Conservation (phyloP, 2,797 vertebrate species). For the Ceryle rudis region DNA sequence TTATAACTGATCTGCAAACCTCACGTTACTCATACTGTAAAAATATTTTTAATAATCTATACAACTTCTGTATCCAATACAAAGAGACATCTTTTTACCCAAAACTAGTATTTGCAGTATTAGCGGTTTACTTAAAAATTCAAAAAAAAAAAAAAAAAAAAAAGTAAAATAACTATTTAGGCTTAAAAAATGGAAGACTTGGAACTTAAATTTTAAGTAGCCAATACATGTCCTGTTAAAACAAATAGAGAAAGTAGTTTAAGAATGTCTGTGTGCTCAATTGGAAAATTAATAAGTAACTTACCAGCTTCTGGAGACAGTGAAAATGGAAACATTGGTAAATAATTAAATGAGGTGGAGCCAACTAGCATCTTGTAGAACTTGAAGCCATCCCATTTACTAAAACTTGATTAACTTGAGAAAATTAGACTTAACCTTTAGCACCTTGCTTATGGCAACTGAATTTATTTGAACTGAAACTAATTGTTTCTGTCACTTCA, state of each 20-base stretch:
- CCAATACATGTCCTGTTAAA: not conserved
- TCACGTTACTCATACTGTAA: not conserved
- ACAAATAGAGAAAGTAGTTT: not conserved
- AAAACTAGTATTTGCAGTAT: not conserved
- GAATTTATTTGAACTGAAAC: not conserved
- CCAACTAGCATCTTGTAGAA: not conserved
- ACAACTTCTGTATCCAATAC: not conserved
- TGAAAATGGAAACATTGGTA: not conserved
- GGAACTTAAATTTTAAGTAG: not conserved
- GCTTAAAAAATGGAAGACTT: not conserved
- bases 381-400: not conserved
- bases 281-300: slow-evolving; percentile 37
- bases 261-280: not conserved
- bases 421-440: not conserved
- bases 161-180: not conserved
- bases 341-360: not conserved
- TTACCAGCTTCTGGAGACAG: not conserved
- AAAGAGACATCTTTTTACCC: not conserved
- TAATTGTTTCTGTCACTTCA: not conserved
- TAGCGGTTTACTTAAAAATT: not conserved
- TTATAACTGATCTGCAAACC: not conserved
- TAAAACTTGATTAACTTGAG: not conserved
- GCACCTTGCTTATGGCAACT: not conserved
- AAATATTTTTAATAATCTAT: not conserved
- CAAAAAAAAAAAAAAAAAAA: not conserved